Evolutionary conservation across 2,113 vertebrate species (phyloP), one percentile per base, ranked within the genome.

Genomic region (Menura novaehollandiae): DNA sequence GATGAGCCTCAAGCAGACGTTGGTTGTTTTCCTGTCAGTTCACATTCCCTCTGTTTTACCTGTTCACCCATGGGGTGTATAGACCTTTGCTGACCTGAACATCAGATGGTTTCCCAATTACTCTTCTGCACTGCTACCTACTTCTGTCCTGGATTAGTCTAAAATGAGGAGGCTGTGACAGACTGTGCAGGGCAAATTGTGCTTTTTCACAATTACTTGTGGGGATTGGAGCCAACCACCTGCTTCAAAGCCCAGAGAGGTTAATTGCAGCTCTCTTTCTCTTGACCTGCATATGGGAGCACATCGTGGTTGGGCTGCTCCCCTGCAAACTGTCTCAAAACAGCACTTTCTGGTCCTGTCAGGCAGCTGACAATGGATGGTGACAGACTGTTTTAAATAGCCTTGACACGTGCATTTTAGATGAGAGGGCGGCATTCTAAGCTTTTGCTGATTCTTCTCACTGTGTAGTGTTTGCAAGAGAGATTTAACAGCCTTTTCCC

Each of bases 231-330:
- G 83, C 56, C 88, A 90, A 66, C 23, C 88, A 93, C 78, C 93
- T 75, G 63, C 76, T 93, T 84, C 88, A 75, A 80, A 92, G 93
- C 82, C 85, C 7, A 0, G 44, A 47, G 74, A 75, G 78, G 85
- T 91, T 95, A 95, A 97, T 81, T 84, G 88, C 75, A 78, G 80
- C 85, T 83, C 84, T 76, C 74, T 64, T 74, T 53, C 68, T 56
- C 89, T 15, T 88, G 88, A 78, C 89, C 91, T 71, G 62, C 90
- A 11, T 7, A 9, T 26, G 41, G 15, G 78, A 44, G 72, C 90
- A 24, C 75, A 24, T 24, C 1, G 7, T 3, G 51, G 69, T 66
- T 39, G 1, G 5, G 35, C 94, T 93, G 69, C 76, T 73, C 71
- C 85, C 87, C 69, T 77, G 68, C 60, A 81, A 30, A 68, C 60